Evolutionary conservation across 1,140 invertebrate species (phyloP).

Genomic region (Zaprionus gabonicus): DNA sequence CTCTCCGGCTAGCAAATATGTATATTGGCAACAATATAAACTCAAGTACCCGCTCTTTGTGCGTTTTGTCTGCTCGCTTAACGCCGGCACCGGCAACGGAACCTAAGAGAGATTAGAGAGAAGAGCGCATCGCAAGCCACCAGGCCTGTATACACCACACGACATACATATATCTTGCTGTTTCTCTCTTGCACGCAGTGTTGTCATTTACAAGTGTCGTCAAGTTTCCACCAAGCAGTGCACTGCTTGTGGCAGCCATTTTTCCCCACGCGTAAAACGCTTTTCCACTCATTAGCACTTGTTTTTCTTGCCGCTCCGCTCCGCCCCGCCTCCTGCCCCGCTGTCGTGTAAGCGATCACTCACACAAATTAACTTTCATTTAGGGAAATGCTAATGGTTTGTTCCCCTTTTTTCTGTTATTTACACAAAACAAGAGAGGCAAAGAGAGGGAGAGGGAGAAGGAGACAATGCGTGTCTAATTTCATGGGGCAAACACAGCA

Average conservation of each 20-base stretch:
- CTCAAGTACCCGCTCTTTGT: conserved; percentile 67
- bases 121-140: not conserved
- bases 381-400: conserved; percentile 62
- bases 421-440: conserved; percentile 42
- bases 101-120: conserved; percentile 11
- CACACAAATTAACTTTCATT: conserved; percentile 75
- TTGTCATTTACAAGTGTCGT: not conserved
- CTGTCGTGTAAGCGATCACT: conserved; percentile 17
- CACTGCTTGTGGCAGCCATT: conserved; percentile 36
- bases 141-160: not conserved
- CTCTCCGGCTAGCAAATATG: conserved; percentile 70
- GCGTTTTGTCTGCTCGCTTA: conserved; percentile 52
- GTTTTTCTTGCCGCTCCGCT: conserved; percentile 25
- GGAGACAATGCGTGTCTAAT: conserved; percentile 77
- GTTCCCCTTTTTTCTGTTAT: conserved; percentile 54
- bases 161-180: not conserved
- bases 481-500: conserved; percentile 62
- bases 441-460: conserved; percentile 38
- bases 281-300: conserved; percentile 74
- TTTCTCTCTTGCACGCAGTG: not conserved
- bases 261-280: conserved; percentile 52
- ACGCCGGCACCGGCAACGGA: conserved; percentile 47
- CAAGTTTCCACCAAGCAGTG: conserved; percentile 24
- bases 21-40: conserved; percentile 70
- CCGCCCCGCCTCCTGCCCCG: conserved; percentile 2